Base-by-base conservation (phyloP, 2,113 vertebrate species). In the Phylloscopus whistleri region DNA sequence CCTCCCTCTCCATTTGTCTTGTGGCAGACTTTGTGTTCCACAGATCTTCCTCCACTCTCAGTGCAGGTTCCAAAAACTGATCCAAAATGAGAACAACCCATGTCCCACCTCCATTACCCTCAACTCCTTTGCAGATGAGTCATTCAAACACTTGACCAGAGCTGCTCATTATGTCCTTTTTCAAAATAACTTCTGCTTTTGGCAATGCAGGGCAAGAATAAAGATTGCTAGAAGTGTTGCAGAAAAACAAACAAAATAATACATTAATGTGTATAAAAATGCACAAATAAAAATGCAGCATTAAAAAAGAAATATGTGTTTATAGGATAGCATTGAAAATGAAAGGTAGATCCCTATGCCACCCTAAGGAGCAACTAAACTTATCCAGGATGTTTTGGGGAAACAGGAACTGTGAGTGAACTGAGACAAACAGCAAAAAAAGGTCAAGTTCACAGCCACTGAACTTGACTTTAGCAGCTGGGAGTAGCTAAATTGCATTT, bases 121-220 rank as follows among this genome's bases (percentile, higher is more conserved):
- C 87, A 80, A 17, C 30, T 91, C 43, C 58, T 88, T 64, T 74
- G 56, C 81, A 77, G 59, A 43, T 90, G 87, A 94, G 24, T 96
- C 94, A 95, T 51, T 91, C 39, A 62, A 76, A 85, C 59, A 31
- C 70, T 95, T 96, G 94, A 93, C 82, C 75, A 68, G 66, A 77
- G 75, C 53, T 35, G 16, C 43, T 94, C 7, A 12, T 87, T 83
- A 33, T 6, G 30, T 55, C 66, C 21, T 72, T 87, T 60, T 68
- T n/a, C 62, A 91, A 82, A 44, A 39, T 43, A 80, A 77, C 82
- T 96, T 97, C 78, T 94, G 67, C 87, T 94, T 95, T 85, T 83
- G 44, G 49, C 63, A 76, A 58, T 8, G 24, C 6, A 19, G 1
- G 37, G 51, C 49, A 75, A 87, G 66, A 60, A 62, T 13, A 46